Percentiles rank a stretch among this genome's conserved stretches.
Conservation (phyloP, 2,113 vertebrate species). For the Spermophilus dauricus region DNA sequence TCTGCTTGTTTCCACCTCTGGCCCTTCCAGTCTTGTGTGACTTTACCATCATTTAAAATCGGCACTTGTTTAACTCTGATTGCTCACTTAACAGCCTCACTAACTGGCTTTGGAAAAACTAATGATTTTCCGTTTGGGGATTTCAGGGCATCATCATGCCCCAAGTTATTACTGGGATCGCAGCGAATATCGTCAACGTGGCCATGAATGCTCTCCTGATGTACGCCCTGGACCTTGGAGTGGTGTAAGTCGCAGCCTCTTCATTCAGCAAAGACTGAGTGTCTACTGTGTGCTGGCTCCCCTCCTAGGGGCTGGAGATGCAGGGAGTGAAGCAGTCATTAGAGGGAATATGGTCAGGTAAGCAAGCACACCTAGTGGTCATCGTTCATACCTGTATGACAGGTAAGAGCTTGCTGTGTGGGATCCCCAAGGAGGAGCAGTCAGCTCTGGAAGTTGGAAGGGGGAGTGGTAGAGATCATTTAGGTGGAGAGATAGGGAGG, state of each 20-base stretch:
- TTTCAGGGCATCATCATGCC: constrained; percentile 94
- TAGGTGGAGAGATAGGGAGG: not conserved
- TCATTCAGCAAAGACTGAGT: not conserved
- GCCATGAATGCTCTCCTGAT: constrained; percentile 92
- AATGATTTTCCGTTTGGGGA: constrained; percentile 19
- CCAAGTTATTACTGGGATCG: constrained; percentile 92
- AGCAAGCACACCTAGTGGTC: not conserved
- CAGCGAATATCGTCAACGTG: constrained; percentile 92
- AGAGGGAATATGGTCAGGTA: not conserved
- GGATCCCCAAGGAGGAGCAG: not conserved
- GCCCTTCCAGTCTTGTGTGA: not conserved
- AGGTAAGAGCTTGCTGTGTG: not conserved
- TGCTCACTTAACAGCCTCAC: not conserved
- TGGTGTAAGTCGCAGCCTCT: constrained; percentile 89
- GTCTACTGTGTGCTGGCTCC: not conserved
- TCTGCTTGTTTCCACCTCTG: not conserved
- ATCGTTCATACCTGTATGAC: not conserved
- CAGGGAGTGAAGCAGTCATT: not conserved
- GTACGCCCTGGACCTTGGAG: constrained; percentile 89
- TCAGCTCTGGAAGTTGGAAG: not conserved
- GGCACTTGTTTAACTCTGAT: not conserved
- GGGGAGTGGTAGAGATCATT: not conserved
- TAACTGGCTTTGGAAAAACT: not conserved
- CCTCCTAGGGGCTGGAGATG: not conserved
- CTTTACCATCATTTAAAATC: not conserved